Base-by-base conservation (phyloP, 2,113 vertebrate genomes). In the Nipponia nippon region DNA sequence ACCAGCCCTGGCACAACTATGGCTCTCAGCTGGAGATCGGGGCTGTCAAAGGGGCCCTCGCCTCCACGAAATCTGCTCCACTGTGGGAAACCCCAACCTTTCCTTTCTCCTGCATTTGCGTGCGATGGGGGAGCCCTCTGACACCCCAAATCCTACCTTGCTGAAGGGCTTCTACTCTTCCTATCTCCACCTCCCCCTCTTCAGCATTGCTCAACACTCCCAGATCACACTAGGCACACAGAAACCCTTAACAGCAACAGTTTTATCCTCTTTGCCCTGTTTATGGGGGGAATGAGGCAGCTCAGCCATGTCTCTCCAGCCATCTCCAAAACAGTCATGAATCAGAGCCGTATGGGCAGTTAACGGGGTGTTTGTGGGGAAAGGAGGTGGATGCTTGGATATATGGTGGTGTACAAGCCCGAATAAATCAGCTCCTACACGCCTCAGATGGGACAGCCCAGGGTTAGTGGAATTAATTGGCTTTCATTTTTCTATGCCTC, bases 11-110 rank as follows among this genome's bases (percentile, higher is more conserved):
- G 27, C 19, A 59, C 32, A 71, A 44, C 34, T 73, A 19, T 34
- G 27, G 23, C 59, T 52, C 56, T 75, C 78, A 70, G 13, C 21
- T 65, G 30, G 50, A 76, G 36, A 34, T 0, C 36, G 49, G 18
- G 15, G 17, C 12, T 17, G 23, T 38, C 40, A n/a, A 21, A 7
- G 27, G 10, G 9, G 15, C 11, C 11, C 19, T 47, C 0, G 0
- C 10, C 15, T 12, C 66, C 66, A 38, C 1, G 1, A 83, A 83
- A 71, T 50, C 27, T 32, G 22, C 29, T 86, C 53, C 44, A 26
- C 38, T 34, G 1, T 79, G n/a, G 34, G 49, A 82, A 82, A 46
- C 11, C 19, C 22, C 56, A 61, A 2, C 30, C 13, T 63, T 77
- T 23, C 40, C 53, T 56, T 77, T 34, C 81, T 66, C 12, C 42